Conservation (phyloP, 2,113 vertebrate species). For the Megaceryle torquata region DNA sequence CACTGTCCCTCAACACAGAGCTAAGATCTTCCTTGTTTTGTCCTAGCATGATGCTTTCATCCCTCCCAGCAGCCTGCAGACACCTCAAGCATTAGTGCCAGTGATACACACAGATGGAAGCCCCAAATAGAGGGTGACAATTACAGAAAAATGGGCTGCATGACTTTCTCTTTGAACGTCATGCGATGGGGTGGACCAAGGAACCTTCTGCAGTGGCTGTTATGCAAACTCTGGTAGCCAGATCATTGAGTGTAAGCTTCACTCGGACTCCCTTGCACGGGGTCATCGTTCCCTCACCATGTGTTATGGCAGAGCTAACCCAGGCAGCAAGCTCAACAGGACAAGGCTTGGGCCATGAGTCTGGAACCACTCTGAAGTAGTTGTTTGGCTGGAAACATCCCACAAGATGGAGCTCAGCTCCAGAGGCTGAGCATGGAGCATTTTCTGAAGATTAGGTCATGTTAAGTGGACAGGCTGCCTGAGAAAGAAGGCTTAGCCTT, state of each 20-base stretch:
- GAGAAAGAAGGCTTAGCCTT: background rate
- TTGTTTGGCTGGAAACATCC: background rate
- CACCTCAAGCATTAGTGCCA: background rate
- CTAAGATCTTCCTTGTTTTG: background rate
- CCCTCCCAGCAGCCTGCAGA: background rate
- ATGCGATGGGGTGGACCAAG: background rate
- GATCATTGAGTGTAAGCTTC: accelerated
- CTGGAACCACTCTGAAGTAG: background rate
- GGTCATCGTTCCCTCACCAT: accelerated
- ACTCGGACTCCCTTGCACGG: no score
- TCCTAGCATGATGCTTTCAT: background rate
- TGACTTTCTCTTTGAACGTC: background rate
- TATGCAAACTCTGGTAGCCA: background rate
- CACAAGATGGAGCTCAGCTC: background rate
- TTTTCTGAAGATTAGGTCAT: background rate
- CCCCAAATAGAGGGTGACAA: background rate
- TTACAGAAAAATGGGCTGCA: background rate
- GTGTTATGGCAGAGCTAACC: background rate
- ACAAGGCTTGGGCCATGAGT: background rate
- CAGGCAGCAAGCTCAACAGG: background rate
- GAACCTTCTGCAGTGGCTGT: accelerated
- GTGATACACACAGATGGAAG: background rate
- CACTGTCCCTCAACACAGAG: background rate
- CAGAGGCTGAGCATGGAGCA: background rate
- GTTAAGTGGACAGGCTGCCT: no score